Evolutionary conservation across 1,140 invertebrate genomes (phyloP).

Genomic region (Hyphantria cunea): DNA sequence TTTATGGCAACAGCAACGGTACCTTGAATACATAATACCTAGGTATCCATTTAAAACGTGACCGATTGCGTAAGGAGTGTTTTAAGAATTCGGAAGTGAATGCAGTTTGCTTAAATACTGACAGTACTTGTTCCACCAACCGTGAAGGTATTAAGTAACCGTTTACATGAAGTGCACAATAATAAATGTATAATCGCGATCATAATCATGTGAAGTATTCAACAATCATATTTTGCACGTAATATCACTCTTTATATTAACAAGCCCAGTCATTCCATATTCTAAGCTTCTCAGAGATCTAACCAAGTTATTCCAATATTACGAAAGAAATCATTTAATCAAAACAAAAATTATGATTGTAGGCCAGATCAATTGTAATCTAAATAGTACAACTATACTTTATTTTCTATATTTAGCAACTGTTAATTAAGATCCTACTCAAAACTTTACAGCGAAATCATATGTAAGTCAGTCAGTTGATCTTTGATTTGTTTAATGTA

Average conservation of each 20-base stretch:
- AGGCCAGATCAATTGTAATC: too few relatives aligned
- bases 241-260: constrained; percentile 1
- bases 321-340: too few relatives aligned
- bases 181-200: constrained; percentile 13
- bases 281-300: too few relatives aligned
- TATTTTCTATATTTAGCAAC: too few relatives aligned
- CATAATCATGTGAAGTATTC: background rate
- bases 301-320: too few relatives aligned
- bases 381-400: too few relatives aligned
- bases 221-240: constrained; percentile 2
- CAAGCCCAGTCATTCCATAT: too few relatives aligned
- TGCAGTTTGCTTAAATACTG: constrained; percentile 44
- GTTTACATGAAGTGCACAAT: constrained; percentile 30
- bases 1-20: constrained; percentile 14
- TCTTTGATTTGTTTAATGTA: constrained; percentile 5
- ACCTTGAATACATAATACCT: constrained; percentile 23
- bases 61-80: constrained; percentile 39
- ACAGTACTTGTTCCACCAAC: constrained; percentile 47
- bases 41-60: constrained; percentile 25
- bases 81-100: constrained; percentile 62
- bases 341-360: too few relatives aligned
- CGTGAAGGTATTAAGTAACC: constrained; percentile 50
- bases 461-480: constrained; percentile 13
- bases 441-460: background rate
- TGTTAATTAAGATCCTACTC: too few relatives aligned